Percentiles rank a stretch among this genome's conserved stretches.
phyloP scores from a whole-genome alignment of 2,113 vertebrate genomes.

The Scalopus aquaticus region DNA sequence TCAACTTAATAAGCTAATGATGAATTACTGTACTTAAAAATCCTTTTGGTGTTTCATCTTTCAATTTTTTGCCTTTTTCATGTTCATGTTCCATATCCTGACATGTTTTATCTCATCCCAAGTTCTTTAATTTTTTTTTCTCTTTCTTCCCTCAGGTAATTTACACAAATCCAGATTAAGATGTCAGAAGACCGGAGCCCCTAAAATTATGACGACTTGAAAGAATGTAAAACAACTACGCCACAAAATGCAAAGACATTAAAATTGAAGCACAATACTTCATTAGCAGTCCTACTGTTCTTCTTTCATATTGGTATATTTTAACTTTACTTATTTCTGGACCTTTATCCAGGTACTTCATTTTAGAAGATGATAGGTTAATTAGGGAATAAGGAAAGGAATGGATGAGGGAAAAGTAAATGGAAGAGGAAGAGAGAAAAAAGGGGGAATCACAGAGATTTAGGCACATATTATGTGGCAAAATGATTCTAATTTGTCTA shows the following conservation, averaged over 20 bases:
- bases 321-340: neutral
- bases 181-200: neutral
- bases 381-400: neutral
- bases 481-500: neutral
- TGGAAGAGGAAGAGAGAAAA: neutral
- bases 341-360: neutral
- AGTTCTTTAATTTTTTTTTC: neutral
- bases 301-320: neutral
- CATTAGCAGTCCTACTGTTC: neutral
- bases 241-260: neutral
- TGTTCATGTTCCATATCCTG: neutral
- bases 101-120: neutral
- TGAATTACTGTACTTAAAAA: slow-evolving; percentile 35
- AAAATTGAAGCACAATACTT: neutral
- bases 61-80: slow-evolving; percentile 34
- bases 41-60: neutral
- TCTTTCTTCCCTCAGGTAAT: neutral
- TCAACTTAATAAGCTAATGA: neutral
- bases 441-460: neutral
- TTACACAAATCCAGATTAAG: neutral
- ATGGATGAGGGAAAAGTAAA: neutral
- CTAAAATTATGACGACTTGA: neutral
- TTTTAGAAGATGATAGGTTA: neutral
- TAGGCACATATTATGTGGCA: neutral
- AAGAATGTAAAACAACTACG: neutral